Conservation (phyloP, 2,888 invertebrate genomes). For the Schizotus pectinicornis region DNA sequence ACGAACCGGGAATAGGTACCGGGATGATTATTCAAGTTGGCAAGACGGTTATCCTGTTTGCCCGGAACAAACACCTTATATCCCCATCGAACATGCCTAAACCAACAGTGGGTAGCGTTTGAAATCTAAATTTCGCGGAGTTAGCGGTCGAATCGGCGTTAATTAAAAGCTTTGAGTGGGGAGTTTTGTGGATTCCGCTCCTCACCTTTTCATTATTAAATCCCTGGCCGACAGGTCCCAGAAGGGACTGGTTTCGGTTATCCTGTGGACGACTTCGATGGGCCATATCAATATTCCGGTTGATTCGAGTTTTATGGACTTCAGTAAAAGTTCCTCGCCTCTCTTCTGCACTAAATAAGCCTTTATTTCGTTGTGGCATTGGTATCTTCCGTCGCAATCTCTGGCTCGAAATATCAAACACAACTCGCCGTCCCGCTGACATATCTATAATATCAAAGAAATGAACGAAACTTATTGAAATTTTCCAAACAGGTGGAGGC, state of each 20-base stretch:
- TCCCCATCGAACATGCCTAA: neutral
- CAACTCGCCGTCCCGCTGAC: constrained; percentile 77
- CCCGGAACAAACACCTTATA: neutral
- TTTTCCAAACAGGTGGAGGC: too few species aligned
- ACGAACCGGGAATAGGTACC: too few species aligned
- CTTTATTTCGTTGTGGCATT: constrained; percentile 79
- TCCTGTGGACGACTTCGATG: constrained; percentile 82
- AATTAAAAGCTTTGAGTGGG: neutral
- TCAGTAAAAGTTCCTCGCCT: constrained; percentile 76
- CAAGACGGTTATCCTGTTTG: too few species aligned
- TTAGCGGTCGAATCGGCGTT: neutral
- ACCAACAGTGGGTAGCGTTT: neutral
- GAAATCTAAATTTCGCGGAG: neutral
- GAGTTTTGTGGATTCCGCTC: neutral
- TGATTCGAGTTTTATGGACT: constrained; percentile 69
- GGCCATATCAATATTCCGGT: constrained; percentile 82
- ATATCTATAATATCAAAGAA: constrained; percentile 69
- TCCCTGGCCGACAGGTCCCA: constrained; percentile 80
- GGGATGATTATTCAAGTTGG: too few species aligned
- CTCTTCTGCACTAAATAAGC: constrained; percentile 73
- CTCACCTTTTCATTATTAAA: constrained; percentile 68
- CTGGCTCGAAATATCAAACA: constrained; percentile 83
- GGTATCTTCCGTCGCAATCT: constrained; percentile 77
- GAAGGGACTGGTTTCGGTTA: constrained; percentile 79
- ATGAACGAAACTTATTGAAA: too few species aligned